Conservation (phyloP, 2,888 invertebrate species). For the Amitus sp. region DNA sequence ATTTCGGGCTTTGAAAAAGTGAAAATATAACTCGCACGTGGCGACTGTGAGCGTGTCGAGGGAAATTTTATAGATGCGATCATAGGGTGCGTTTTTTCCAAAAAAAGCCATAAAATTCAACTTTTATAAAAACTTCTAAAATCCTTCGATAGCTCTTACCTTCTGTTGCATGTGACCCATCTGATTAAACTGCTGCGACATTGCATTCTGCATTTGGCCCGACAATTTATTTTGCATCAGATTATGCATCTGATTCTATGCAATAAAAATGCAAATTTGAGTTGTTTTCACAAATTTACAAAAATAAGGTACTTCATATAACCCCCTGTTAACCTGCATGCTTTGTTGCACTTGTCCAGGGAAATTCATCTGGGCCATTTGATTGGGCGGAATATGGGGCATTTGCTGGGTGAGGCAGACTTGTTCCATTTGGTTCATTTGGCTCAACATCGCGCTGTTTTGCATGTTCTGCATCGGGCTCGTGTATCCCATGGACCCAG, state of each 20-base stretch:
- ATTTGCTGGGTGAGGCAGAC: conserved; percentile 61
- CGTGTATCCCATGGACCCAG: conserved; percentile 66
- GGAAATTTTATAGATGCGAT: too few relatives aligned
- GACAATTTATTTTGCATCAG: conserved; percentile 60
- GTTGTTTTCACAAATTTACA: not conserved
- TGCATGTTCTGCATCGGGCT: conserved; percentile 68
- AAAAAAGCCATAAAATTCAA: too few relatives aligned
- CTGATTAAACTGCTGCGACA: conserved; percentile 60
- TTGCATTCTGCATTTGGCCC: conserved; percentile 59
- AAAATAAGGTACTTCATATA: not conserved
- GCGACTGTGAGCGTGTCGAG: too few relatives aligned
- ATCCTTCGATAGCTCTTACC: too few relatives aligned
- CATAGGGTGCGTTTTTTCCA: too few relatives aligned
- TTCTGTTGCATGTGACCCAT: conserved; percentile 66
- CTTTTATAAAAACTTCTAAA: too few relatives aligned
- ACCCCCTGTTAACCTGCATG: conserved; percentile 59
- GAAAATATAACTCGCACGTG: too few relatives aligned
- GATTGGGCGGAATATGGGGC: conserved; percentile 58
- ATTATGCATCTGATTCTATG: conserved; percentile 54
- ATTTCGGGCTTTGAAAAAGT: conserved; percentile 63
- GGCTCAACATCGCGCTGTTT: conserved; percentile 67
- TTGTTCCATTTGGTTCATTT: conserved; percentile 63
- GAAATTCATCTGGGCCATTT: conserved; percentile 52
- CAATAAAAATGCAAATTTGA: conserved; percentile 2
- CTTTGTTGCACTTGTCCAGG: conserved; percentile 58